Conservation (phyloP, 2,113 vertebrate species). For the Rhabdornis inornatus region DNA sequence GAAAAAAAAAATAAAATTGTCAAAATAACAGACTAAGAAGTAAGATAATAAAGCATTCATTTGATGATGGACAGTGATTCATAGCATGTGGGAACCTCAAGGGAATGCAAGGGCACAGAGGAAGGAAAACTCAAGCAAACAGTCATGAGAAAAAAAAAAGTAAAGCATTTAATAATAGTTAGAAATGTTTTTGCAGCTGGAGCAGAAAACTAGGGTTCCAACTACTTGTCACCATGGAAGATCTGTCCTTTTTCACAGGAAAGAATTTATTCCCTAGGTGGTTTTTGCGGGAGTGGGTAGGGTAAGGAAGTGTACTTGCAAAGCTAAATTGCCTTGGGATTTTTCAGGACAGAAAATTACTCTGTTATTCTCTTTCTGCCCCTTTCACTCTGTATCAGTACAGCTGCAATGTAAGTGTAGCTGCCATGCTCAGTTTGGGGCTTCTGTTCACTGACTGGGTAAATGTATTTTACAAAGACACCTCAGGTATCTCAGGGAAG, state of each 20-base stretch:
- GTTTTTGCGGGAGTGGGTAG: not conserved
- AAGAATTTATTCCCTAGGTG: not conserved
- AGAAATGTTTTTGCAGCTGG: conserved; percentile 47
- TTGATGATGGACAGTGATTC: not conserved
- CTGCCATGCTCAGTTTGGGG: not conserved
- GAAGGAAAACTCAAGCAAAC: not conserved
- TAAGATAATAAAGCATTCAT: not conserved
- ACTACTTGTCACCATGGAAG: not conserved
- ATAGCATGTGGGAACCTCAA: not conserved
- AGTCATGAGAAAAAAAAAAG: not conserved
- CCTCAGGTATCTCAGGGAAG: not conserved
- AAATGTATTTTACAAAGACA: not conserved
- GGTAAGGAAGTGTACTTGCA: not conserved
- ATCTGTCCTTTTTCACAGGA: not conserved
- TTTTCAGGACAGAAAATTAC: not conserved
- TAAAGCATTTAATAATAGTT: not conserved
- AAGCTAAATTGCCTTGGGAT: not conserved
- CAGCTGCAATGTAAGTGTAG: not conserved
- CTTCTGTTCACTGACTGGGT: not conserved
- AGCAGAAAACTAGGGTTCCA: not conserved
- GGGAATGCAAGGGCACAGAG: not conserved
- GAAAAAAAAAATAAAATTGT: rapidly evolving
- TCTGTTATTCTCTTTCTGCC: not conserved
- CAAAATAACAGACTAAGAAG: not conserved
- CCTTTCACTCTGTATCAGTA: not conserved